Base-by-base conservation (phyloP, 2,888 invertebrate species). In the Drosophila ochracea region DNA sequence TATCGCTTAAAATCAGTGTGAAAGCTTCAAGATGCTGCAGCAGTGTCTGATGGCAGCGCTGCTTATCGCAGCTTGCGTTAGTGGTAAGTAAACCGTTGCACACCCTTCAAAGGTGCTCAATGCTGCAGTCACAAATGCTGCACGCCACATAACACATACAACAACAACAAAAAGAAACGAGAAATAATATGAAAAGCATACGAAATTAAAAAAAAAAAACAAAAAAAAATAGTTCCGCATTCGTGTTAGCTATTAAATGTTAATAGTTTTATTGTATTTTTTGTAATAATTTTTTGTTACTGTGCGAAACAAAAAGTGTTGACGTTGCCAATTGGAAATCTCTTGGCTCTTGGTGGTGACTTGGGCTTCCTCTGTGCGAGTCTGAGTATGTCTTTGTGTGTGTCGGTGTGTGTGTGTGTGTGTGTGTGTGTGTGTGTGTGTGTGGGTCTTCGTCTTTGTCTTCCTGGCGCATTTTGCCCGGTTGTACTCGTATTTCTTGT, bases 271-370 rank as follows among this genome's bases (percentile, higher is more conserved):
- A 55, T 68, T 47, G 39, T 37, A 35, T 13, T 39, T 35, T 71
- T 63, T 50, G 13, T 7, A 37, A 47, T 47, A 16, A 16, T 35
- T 68, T 84, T 85, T 71, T 74, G 55, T 82, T 84, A 55, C 52
- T 89, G 89, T 83, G 86, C 69, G 49, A 55, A 60, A 68, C 68
- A 58, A 83, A 78, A 84, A 84, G 81, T 82, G 81, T 82, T 84
- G 82, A 84, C 81, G 84, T 82, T 82, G 81, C 64, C 81, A 76
- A 73, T 80, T 77, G 79, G 50, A 62, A 64, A 49, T 53, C 43
- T 39, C 21, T 49, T 35, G 50, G 61, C 57, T 78, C 21, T 47
- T 47, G 21, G 7, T 25, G 21, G 41, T 72, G 55, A 59, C 53
- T 78, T 71, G 78, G 67, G 64, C 81, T 78, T 80, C 81, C 72